A percentile compares a stretch with the other conserved stretches of the same genome.
Conservation (phyloP, 2,797 vertebrate genomes). For the Smutsia temminckii region DNA sequence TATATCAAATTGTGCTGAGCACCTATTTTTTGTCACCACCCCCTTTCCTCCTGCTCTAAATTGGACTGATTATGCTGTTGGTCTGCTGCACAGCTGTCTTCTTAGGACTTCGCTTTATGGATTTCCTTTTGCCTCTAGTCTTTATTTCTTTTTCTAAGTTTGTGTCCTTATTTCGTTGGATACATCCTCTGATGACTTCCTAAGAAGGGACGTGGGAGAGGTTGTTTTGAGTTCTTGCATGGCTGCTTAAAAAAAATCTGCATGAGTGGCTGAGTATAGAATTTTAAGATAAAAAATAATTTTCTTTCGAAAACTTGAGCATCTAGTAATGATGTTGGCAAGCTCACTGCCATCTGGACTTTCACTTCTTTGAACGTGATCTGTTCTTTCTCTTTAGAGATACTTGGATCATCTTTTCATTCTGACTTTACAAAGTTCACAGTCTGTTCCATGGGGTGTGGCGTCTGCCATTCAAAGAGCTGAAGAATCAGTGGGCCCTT, state of each 20-base stretch:
- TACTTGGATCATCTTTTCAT: neutral
- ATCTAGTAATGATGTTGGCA: neutral
- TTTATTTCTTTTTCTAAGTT: neutral
- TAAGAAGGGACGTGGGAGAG: neutral
- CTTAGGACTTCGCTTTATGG: neutral
- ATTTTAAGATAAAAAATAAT: neutral
- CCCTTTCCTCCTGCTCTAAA: neutral
- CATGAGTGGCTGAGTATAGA: neutral
- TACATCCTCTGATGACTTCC: neutral
- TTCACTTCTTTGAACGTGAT: neutral
- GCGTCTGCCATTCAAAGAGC: neutral
- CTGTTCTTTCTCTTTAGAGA: neutral
- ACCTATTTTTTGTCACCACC: neutral
- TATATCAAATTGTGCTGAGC: neutral
- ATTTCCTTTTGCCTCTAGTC: neutral
- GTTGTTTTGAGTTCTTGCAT: neutral
- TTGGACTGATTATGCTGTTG: neutral
- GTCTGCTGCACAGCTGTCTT: neutral
- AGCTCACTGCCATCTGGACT: neutral
- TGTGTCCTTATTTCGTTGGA: neutral
- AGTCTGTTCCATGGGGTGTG: neutral
- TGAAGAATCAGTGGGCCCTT: neutral
- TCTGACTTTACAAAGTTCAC: neutral
- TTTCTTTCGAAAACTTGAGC: neutral
- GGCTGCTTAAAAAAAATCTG: neutral